A percentile compares a stretch with the other conserved stretches of the same genome.
phyloP scores from a whole-genome alignment of 2,888 invertebrate genomes.

The Ctena decussata region DNA sequence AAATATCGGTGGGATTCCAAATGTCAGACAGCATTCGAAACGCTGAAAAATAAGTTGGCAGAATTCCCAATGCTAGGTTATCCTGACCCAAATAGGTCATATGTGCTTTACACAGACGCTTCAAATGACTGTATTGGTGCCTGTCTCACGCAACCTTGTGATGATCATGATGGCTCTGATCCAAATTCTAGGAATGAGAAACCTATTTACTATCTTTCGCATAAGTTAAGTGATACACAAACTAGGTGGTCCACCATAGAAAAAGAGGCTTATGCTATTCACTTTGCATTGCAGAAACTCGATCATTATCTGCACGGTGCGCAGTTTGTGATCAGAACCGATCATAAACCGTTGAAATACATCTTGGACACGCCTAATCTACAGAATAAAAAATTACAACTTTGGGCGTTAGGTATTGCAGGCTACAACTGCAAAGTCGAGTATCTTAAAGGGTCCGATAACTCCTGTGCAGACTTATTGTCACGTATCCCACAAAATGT shows the following conservation, averaged over 20 bases:
- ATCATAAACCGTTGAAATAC: conserved; percentile 46
- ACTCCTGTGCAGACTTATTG: conserved; percentile 38
- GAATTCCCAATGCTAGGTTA: not conserved
- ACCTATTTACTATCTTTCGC: conserved; percentile 11
- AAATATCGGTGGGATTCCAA: no score
- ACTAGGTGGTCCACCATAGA: no score
- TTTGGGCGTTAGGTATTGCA: conserved; percentile 49
- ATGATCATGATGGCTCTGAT: not conserved
- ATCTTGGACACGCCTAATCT: conserved; percentile 43
- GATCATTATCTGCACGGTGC: not conserved
- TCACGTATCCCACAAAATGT: conserved; percentile 1
- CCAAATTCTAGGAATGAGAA: not conserved
- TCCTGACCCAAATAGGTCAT: conserved; percentile 12
- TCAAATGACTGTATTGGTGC: conserved; percentile 23
- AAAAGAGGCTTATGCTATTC: conserved; percentile 22
- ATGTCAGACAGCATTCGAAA: no score
- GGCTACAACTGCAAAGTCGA: conserved; percentile 46
- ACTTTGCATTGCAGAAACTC: conserved; percentile 28
- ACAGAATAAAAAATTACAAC: conserved; percentile 46
- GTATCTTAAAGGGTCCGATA: conserved; percentile 37
- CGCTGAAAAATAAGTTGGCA: conserved; percentile 24
- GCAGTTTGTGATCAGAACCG: conserved; percentile 21
- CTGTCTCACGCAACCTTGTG: conserved; percentile 2
- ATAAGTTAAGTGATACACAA: no score
- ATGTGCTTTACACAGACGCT: conserved; percentile 19